Base-by-base conservation (phyloP, 2,113 vertebrate species). In the Corydoras sp. region DNA sequence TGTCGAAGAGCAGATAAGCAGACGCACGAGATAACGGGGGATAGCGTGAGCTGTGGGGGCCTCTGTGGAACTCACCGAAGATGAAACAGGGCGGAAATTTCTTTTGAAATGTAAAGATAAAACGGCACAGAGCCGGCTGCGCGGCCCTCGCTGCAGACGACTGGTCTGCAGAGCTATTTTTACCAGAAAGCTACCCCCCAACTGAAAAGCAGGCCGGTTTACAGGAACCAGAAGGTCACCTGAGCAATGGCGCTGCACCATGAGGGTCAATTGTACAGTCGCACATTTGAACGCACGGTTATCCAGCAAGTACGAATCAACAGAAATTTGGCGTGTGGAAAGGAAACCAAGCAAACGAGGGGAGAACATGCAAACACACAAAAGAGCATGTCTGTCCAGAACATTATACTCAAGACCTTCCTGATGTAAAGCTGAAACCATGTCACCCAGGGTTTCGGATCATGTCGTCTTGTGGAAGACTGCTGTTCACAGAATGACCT, bases 1-100 rank as follows among this genome's bases (percentile, higher is more conserved):
- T 78, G 77, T 64, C 32, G 60, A 72, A 62, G 48, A 32, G 49
- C 24, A 72, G 77, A 75, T 78, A 69, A 78, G 58, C 65, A 32
- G 48, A 49, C 65, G 24, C 11, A 48, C 56, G 35, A 55, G 73
- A 78, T 72, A 75, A 63, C 31, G 13, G n/a, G 5, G 68, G 15
- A 59, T 61, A 71, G 61, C 63, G 29, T 54, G 55, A 75, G 72
- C 65, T 9, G 53, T 32, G 43, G 58, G 60, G 30, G 69, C 49
- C 62, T 58, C 68, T 32, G 58, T 35, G 49, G 51, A 63, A 78
- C 24, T 69, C 32, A 32, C 59, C 64, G 24, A 65, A 78, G 65
- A 65, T 56, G 50, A 69, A 74, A 72, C 65, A 31, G 61, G 50
- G 31, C 3, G 48, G 43, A 14, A n/a, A 76, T 72, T 76, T 73